These are phyloP conservation scores for Thereva unica DNA, from an alignment of 2,888 invertebrate species.

Conservation along the genomic window DNA sequence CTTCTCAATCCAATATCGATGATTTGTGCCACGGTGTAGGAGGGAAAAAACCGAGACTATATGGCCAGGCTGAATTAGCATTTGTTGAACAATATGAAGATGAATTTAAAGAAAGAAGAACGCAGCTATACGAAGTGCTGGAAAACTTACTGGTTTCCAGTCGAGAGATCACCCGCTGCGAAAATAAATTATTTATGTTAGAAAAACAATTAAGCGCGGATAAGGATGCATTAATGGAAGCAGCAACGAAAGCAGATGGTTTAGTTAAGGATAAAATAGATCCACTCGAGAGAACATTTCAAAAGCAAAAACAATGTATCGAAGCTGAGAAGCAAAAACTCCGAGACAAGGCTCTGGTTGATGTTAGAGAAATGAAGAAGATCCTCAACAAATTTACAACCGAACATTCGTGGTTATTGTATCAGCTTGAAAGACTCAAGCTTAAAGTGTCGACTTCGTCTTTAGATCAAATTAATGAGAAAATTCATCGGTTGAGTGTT, in stretches of 20 bases:
- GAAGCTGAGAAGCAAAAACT: neutral
- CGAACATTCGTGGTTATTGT: slow-evolving; percentile 2
- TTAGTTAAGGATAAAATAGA: neutral
- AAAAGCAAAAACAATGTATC: neutral
- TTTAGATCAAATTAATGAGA: neutral
- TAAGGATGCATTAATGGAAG: neutral
- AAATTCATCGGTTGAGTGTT: slow-evolving; percentile 6
- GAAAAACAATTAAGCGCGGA: neutral
- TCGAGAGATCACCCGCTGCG: slow-evolving; percentile 4
- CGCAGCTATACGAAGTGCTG: neutral
- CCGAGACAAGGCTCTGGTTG: neutral
- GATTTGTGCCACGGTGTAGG: neutral
- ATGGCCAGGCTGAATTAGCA: neutral
- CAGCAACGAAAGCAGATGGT: neutral
- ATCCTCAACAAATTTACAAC: neutral
- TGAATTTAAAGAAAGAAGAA: neutral
- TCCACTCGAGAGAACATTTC: too few species aligned
- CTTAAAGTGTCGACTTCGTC: neutral
- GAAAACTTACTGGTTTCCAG: neutral
- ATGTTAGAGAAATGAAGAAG: neutral
- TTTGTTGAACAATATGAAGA: neutral
- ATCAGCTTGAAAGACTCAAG: slow-evolving; percentile 20
- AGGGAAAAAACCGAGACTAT: neutral
- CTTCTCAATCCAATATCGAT: neutral
- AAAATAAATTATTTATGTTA: slow-evolving; percentile 5